Percentiles rank a stretch among this genome's conserved stretches.
These are phyloP conservation scores for Blastomussa wellsi DNA, from an alignment of 92 coral and sea anemone genomes.

Conservation along the genomic window DNA sequence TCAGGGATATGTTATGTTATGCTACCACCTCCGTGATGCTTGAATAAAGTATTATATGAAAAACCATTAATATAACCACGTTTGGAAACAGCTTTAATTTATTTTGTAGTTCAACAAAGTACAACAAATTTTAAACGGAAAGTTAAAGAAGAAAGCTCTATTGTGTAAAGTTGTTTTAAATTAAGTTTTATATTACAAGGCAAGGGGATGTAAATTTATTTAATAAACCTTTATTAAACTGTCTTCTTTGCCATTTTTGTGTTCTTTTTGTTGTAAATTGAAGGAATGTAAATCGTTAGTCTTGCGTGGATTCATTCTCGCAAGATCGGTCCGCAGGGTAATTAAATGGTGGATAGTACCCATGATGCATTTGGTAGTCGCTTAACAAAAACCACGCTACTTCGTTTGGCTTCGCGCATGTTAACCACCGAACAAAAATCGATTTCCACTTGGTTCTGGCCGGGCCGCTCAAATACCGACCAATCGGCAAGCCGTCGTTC, in stretches of 20 bases:
- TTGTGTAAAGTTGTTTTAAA: not conserved
- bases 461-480: slow-evolving; percentile 78
- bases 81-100: too few relatives aligned
- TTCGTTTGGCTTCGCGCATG: slow-evolving; percentile 76
- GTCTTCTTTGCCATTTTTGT: not conserved
- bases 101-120: too few relatives aligned
- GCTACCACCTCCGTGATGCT: too few relatives aligned
- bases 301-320: not conserved
- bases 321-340: slow-evolving; percentile 53
- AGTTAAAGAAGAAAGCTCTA: too few relatives aligned
- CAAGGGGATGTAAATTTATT: not conserved
- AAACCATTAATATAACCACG: too few relatives aligned
- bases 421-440: slow-evolving; percentile 82
- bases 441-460: slow-evolving; percentile 80
- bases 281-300: not conserved
- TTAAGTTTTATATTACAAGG: not conserved
- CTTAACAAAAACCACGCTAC: slow-evolving; percentile 77
- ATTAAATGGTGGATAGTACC: slow-evolving; percentile 71
- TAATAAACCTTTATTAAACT: not conserved
- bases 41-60: too few relatives aligned
- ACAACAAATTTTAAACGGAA: too few relatives aligned
- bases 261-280: not conserved
- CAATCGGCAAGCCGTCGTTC: slow-evolving; percentile 84
- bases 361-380: slow-evolving; percentile 73
- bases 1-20: too few relatives aligned